Evolutionary conservation across 2,888 invertebrate species (phyloP).

Genomic region (Leptinotarsa tumamoca): DNA sequence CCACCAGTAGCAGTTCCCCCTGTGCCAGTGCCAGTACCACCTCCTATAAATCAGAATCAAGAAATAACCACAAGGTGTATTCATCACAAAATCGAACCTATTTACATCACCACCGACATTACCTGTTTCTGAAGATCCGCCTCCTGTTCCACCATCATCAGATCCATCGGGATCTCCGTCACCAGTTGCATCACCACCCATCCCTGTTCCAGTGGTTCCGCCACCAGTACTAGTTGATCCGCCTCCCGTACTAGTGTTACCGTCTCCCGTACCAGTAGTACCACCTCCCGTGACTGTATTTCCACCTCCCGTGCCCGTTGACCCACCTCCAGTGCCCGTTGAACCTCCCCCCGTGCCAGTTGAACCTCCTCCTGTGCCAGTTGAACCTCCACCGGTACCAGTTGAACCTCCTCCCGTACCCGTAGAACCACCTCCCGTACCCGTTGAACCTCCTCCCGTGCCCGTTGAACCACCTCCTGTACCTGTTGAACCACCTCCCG

Average conservation of each 20-base stretch:
- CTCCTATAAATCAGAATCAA: neutral
- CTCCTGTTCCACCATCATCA: constrained; percentile 42
- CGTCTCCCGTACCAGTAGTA: constrained; percentile 47
- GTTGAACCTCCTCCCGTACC: constrained; percentile 63
- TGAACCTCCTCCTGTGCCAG: constrained; percentile 48
- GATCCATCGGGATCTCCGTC: constrained; percentile 35
- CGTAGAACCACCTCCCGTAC: constrained; percentile 51
- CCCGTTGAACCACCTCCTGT: constrained; percentile 61
- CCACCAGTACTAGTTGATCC: constrained; percentile 40
- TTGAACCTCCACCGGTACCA: constrained; percentile 62
- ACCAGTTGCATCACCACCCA: constrained; percentile 36
- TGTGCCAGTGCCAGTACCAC: constrained; percentile 32
- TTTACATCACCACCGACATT: constrained; percentile 33
- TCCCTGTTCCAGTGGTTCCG: constrained; percentile 38
- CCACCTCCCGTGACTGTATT: constrained; percentile 42
- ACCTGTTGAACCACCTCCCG: constrained; percentile 56
- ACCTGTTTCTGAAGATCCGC: constrained; percentile 35
- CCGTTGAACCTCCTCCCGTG: constrained; percentile 41
- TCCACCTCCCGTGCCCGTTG: constrained; percentile 41
- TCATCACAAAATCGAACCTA: constrained; percentile 1
- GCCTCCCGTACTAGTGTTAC: constrained; percentile 38
- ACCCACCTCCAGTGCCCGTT: constrained; percentile 48
- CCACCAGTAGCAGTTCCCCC: constrained; percentile 35
- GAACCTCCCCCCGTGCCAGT: constrained; percentile 64
- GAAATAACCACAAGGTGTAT: neutral